Percentiles rank a stretch among this genome's conserved stretches.
Evolutionary conservation across 2,888 invertebrate genomes (phyloP).

Genomic region (Luperina testacea): DNA sequence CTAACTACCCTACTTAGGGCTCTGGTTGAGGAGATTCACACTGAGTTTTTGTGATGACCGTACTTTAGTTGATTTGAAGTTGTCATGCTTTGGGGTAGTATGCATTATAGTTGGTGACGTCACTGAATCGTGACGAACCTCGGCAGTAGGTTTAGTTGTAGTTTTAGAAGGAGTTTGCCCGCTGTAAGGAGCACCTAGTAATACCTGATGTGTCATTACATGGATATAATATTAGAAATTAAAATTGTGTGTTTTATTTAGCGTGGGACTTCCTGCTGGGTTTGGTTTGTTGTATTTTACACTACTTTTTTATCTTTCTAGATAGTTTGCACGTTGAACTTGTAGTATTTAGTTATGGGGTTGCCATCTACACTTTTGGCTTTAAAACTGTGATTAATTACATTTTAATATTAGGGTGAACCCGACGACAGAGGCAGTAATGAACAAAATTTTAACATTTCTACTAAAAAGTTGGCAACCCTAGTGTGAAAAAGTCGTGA

Average conservation of each 20-base stretch:
- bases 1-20: conserved; percentile 21
- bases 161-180: conserved; percentile 85
- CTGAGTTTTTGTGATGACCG: conserved; percentile 47
- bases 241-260: conserved; percentile 89
- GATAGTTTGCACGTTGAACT: conserved; percentile 76
- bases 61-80: conserved; percentile 59
- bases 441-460: conserved; percentile 63
- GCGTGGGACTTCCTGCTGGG: conserved; percentile 83
- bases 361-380: conserved; percentile 67
- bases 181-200: conserved; percentile 88
- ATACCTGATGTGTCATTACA: conserved; percentile 89
- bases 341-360: conserved; percentile 67
- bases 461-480: conserved; percentile 73
- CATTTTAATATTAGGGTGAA: conserved; percentile 62
- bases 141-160: conserved; percentile 79
- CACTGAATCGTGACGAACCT: conserved; percentile 70
- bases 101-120: conserved; percentile 53
- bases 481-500: conserved; percentile 71
- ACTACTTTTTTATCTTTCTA: conserved; percentile 68
- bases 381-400: conserved; percentile 69
- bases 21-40: conserved; percentile 40
- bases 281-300: conserved; percentile 70
- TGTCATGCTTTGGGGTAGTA: conserved; percentile 46
- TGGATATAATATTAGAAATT: conserved; percentile 87
- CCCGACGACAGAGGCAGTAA: conserved; percentile 64